Percentiles rank a stretch among this genome's conserved stretches.
These are phyloP conservation scores for Orthonychiurus folsomi DNA, from an alignment of 2,888 invertebrate species.

Conservation along the genomic window DNA sequence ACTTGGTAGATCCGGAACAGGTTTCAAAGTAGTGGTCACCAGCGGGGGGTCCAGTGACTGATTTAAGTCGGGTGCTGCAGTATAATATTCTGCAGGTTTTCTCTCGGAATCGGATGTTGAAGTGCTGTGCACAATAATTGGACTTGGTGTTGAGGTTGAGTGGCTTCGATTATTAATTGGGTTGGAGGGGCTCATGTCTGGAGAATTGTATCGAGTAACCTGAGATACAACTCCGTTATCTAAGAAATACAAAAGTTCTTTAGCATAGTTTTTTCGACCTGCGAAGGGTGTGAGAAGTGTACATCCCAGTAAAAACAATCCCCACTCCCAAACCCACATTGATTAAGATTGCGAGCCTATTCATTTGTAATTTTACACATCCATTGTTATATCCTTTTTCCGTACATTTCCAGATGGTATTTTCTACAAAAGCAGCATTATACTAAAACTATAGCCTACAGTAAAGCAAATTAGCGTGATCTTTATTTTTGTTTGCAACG, in stretches of 20 bases:
- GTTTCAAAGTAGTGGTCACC: slow-evolving; percentile 34
- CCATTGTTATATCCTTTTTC: too few relatives aligned
- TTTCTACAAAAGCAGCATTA: too few relatives aligned
- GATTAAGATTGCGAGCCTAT: too few relatives aligned
- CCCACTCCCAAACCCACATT: too few relatives aligned
- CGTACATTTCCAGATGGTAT: too few relatives aligned
- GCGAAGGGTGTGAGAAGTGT: too few relatives aligned
- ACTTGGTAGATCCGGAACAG: slow-evolving; percentile 38
- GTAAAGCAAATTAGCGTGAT: too few relatives aligned
- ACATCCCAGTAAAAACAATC: too few relatives aligned
- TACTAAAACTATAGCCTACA: too few relatives aligned
- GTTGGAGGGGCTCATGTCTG: neutral
- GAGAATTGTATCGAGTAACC: neutral
- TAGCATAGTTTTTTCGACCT: too few relatives aligned
- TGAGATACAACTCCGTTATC: neutral
- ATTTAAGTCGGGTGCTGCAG: neutral
- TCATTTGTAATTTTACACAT: too few relatives aligned
- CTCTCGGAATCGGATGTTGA: neutral
- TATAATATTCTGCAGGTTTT: neutral
- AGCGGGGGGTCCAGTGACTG: slow-evolving; percentile 14
- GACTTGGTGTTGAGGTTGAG: neutral
- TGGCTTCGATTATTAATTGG: neutral
- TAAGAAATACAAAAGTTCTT: neutral
- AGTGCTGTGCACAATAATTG: neutral
- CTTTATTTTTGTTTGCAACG: too few relatives aligned